These are phyloP conservation scores for Leptothorax acervorum DNA, from an alignment of 2,888 invertebrate genomes.

Conservation along the genomic window DNA sequence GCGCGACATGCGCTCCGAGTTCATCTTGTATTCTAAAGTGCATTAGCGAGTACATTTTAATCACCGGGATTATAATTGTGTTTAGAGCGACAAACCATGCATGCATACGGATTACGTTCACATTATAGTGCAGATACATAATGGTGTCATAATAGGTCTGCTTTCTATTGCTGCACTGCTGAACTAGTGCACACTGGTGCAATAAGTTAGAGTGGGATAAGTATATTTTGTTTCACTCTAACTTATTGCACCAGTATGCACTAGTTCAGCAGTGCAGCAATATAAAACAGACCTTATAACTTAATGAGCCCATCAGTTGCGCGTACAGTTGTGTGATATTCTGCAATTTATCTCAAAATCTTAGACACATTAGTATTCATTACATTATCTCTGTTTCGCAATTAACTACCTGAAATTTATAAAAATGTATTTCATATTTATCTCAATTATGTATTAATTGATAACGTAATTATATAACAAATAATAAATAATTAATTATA, in stretches of 20 bases:
- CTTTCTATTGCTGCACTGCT: too few relatives aligned
- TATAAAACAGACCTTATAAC: background rate
- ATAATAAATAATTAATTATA: background rate
- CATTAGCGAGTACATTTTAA: slow-evolving; percentile 50
- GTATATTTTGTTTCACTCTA: too few relatives aligned
- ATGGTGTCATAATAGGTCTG: slow-evolving; percentile 45
- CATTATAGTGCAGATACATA: slow-evolving; percentile 31
- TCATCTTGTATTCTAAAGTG: background rate
- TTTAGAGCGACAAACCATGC: slow-evolving; percentile 30
- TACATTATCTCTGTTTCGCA: background rate
- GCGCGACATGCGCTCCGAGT: background rate
- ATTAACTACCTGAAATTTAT: background rate
- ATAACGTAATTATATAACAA: background rate
- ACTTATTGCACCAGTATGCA: too few relatives aligned
- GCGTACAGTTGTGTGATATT: background rate
- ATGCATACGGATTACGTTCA: slow-evolving; percentile 46
- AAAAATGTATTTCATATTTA: background rate
- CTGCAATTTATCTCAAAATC: slow-evolving; percentile 1
- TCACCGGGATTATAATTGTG: slow-evolving; percentile 33
- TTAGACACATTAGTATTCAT: background rate
- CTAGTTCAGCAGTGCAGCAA: too few relatives aligned
- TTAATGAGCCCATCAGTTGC: slow-evolving; percentile 25
- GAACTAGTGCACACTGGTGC: too few relatives aligned
- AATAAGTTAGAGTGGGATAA: too few relatives aligned
- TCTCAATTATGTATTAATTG: slow-evolving; percentile 2